phyloP scores from a whole-genome alignment of 2,113 vertebrate species.

The Origma solitaria region DNA sequence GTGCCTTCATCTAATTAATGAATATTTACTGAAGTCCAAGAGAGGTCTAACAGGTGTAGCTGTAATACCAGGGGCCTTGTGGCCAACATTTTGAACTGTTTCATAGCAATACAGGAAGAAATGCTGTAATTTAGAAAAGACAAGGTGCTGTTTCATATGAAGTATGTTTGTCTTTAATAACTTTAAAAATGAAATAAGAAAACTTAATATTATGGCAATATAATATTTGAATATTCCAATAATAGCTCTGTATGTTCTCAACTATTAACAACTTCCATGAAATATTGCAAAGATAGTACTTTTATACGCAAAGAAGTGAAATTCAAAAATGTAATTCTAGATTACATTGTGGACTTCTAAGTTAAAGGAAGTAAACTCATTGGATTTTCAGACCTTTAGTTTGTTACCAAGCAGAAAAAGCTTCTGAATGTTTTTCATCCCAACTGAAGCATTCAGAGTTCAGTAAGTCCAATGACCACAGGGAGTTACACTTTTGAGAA shows the following conservation, averaged over 20 bases:
- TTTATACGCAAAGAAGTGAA: not conserved
- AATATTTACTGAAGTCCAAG: not conserved
- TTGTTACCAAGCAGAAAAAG: not conserved
- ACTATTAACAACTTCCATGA: not conserved
- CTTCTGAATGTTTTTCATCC: not conserved
- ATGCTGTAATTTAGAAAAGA: not conserved
- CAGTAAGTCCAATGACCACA: not conserved
- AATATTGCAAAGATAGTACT: not conserved
- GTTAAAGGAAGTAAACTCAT: not conserved
- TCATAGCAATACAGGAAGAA: not conserved
- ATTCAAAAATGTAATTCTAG: not conserved
- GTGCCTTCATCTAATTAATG: not conserved
- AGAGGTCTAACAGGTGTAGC: not conserved
- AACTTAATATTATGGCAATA: not conserved
- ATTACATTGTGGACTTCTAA: not conserved
- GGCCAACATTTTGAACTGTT: not conserved
- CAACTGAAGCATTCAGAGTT: not conserved
- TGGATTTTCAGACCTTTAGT: not conserved
- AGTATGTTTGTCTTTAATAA: not conserved
- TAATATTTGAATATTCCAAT: not conserved
- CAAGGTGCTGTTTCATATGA: not conserved
- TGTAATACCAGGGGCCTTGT: not conserved
- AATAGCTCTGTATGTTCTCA: not conserved
- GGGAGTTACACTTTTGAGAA: not conserved
- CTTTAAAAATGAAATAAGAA: not conserved